Percentiles rank a stretch among this genome's conserved stretches.
Evolutionary conservation across 2,888 invertebrate genomes (phyloP).

Genomic region (Timandra comae): DNA sequence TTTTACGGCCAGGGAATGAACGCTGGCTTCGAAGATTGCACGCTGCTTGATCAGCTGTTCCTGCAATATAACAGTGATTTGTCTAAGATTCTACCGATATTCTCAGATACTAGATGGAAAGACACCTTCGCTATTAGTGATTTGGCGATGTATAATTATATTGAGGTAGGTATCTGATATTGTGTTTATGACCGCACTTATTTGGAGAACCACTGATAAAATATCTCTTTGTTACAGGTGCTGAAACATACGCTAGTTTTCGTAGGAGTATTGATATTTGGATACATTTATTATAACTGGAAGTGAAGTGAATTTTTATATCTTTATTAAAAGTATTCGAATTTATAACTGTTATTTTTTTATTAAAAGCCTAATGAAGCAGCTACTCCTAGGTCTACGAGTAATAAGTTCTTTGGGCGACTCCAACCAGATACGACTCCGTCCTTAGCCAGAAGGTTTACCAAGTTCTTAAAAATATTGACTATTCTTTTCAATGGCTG

Average conservation of each 20-base stretch:
- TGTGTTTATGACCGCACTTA: too few species aligned
- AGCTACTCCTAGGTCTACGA: too few species aligned
- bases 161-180: slow-evolving; percentile 81
- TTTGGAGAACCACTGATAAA: too few species aligned
- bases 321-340: too few species aligned
- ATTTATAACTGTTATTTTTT: too few species aligned
- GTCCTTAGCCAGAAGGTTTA: too few species aligned
- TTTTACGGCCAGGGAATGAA: slow-evolving; percentile 99
- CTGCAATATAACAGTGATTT: slow-evolving; percentile 79
- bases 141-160: slow-evolving; percentile 97
- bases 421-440: too few species aligned
- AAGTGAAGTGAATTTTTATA: background rate
- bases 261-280: slow-evolving; percentile 3
- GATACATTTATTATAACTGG: background rate
- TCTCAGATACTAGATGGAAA: slow-evolving; percentile 82
- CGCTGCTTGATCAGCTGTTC: slow-evolving; percentile 81
- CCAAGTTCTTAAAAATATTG: too few species aligned
- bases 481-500: too few species aligned
- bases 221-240: slow-evolving; percentile 32
- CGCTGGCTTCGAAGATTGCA: slow-evolving; percentile 96
- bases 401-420: too few species aligned
- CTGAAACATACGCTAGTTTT: slow-evolving; percentile 19
- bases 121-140: slow-evolving; percentile 96
- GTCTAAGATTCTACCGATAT: slow-evolving; percentile 80
- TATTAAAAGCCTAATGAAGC: too few species aligned